A percentile compares a stretch with the other conserved stretches of the same genome.
phyloP scores from a whole-genome alignment of 2,113 vertebrate genomes.

The Ophthalmotilapia sp. region DNA sequence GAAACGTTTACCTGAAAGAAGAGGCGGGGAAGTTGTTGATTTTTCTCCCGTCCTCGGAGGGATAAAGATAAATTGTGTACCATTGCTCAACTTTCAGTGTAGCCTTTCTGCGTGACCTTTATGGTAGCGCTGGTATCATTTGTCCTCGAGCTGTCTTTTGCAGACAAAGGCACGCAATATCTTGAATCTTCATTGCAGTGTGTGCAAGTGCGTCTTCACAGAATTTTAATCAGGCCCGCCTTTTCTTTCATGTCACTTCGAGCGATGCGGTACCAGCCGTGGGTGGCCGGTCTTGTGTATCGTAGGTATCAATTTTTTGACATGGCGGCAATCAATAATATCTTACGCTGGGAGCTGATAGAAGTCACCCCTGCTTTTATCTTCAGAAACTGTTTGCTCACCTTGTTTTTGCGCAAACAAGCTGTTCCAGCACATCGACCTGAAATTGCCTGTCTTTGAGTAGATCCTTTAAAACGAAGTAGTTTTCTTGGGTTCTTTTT shows the following conservation, averaged over 20 bases:
- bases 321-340: not conserved
- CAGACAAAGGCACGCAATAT: conserved; percentile 32
- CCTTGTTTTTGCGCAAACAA: not conserved
- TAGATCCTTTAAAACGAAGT: not conserved
- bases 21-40: not conserved
- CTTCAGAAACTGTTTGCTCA: not conserved
- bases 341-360: not conserved
- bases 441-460: not conserved
- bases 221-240: conserved; percentile 4
- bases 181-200: conserved; percentile 18
- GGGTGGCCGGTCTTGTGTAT: not conserved
- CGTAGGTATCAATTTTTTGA: not conserved
- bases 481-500: not conserved
- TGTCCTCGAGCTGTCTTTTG: conserved; percentile 42
- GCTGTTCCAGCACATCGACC: no score
- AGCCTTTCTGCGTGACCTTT: conserved; percentile 67
- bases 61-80: conserved; percentile 52
- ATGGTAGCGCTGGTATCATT: conserved; percentile 24
- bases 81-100: conserved; percentile 63
- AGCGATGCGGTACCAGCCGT: not conserved
- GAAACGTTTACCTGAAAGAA: not conserved
- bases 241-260: conserved; percentile 10
- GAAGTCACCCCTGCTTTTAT: not conserved
- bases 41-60: conserved; percentile 13
- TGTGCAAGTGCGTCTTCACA: not conserved